These are phyloP conservation scores for Morpho helenor DNA, from an alignment of 2,888 invertebrate species.

Conservation along the genomic window DNA sequence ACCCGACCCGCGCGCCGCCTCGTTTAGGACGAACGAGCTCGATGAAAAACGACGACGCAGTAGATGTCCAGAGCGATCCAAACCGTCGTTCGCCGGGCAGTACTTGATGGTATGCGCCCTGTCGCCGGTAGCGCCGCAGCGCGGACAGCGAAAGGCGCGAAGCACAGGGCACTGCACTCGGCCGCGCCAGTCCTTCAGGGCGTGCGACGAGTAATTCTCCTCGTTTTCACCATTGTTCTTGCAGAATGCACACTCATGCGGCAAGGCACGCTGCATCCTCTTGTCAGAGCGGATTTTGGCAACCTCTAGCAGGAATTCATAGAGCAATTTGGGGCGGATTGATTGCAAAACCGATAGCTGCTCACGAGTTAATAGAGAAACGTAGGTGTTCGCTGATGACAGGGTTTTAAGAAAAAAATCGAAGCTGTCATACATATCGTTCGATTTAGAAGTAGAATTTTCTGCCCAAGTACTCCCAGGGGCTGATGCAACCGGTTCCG, in stretches of 20 bases:
- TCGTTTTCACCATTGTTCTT: constrained; percentile 84
- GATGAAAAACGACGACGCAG: constrained; percentile 46
- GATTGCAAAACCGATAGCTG: constrained; percentile 58
- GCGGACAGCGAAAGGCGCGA: constrained; percentile 82
- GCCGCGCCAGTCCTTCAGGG: constrained; percentile 82
- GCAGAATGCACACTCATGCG: constrained; percentile 67
- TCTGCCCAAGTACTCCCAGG: constrained; percentile 44
- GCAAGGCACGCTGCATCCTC: constrained; percentile 57
- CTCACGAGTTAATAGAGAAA: constrained; percentile 66
- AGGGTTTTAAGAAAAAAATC: constrained; percentile 67
- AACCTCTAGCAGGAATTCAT: constrained; percentile 63
- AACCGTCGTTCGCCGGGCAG: constrained; percentile 73
- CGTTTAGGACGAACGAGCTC: constrained; percentile 31
- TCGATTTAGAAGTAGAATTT: constrained; percentile 34
- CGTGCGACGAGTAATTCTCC: constrained; percentile 81
- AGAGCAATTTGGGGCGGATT: constrained; percentile 61
- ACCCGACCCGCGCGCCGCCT: constrained; percentile 14
- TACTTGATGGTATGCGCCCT: constrained; percentile 88
- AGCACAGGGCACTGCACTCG: constrained; percentile 85
- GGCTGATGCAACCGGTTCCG: constrained; percentile 39
- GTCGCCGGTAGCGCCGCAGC: constrained; percentile 85
- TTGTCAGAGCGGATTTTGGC: constrained; percentile 60
- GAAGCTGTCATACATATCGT: constrained; percentile 57
- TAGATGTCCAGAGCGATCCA: constrained; percentile 43
- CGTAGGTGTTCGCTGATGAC: constrained; percentile 64